Evolutionary conservation across 1,140 invertebrate species (phyloP).

Genomic region (Lepidostoma basale): DNA sequence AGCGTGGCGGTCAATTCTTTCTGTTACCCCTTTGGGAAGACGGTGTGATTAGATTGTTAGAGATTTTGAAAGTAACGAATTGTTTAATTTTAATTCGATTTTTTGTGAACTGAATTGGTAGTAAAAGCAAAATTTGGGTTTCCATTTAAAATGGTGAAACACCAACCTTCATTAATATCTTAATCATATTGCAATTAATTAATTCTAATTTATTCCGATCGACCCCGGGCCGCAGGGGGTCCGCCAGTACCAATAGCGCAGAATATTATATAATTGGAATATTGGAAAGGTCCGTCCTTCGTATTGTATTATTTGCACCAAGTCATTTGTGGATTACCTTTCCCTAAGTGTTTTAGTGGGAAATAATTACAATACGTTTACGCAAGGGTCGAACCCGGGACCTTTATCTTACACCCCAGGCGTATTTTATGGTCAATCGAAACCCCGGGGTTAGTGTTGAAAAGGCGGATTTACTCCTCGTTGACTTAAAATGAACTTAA

Average conservation of each 20-base stretch:
- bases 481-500: too few species aligned
- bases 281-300: constrained; percentile 17
- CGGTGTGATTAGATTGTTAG: too few species aligned
- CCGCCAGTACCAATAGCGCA: constrained; percentile 4
- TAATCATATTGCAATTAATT: background rate
- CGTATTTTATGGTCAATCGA: constrained; percentile 1
- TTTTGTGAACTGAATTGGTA: too few species aligned
- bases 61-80: too few species aligned
- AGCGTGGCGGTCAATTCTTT: too few species aligned
- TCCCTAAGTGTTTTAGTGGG: constrained; percentile 26
- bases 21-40: too few species aligned
- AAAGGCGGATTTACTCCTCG: constrained; percentile 5
- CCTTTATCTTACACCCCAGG: background rate
- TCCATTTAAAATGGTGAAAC: too few species aligned
- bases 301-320: constrained; percentile 12
- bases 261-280: constrained; percentile 19
- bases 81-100: too few species aligned
- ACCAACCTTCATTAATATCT: too few species aligned
- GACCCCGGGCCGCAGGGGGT: background rate
- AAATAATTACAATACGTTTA: constrained; percentile 28
- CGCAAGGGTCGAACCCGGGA: background rate
- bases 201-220: background rate
- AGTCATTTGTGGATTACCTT: constrained; percentile 23
- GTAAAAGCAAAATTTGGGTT: too few species aligned
- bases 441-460: background rate